Evolutionary conservation across 1,140 invertebrate species (phyloP).

Genomic region (Chymomyza costata): DNA sequence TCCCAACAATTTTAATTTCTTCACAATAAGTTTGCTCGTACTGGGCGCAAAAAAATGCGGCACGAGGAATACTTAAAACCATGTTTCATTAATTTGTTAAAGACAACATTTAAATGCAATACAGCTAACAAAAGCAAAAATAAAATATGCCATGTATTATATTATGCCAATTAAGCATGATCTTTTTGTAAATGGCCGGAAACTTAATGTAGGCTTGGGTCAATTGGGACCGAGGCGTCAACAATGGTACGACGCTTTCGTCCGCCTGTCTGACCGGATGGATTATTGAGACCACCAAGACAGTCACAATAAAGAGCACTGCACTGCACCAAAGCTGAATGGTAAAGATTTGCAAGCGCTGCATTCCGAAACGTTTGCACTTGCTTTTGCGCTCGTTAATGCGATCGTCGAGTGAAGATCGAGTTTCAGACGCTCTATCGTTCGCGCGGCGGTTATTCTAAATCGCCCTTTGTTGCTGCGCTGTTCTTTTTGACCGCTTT

Average conservation of each 20-base stretch:
- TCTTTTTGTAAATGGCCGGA: slow-evolving; percentile 61
- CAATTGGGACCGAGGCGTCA: slow-evolving; percentile 67
- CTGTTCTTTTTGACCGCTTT: no score
- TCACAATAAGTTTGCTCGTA: no score
- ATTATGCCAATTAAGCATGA: slow-evolving; percentile 72
- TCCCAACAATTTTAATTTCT: no score
- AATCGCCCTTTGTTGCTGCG: no score
- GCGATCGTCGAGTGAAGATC: slow-evolving; percentile 64
- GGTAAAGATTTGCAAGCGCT: slow-evolving; percentile 45
- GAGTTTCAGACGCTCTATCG: slow-evolving; percentile 55
- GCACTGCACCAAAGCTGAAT: slow-evolving; percentile 5
- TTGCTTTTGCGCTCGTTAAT: slow-evolving; percentile 60
- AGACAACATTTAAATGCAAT: no score
- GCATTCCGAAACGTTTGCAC: slow-evolving; percentile 31
- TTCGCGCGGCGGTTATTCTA: no score
- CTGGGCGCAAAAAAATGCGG: no score
- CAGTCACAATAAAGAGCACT: slow-evolving; percentile 34
- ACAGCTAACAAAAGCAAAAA: slow-evolving; percentile 43
- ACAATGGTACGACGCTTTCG: slow-evolving; percentile 37
- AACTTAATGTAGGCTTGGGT: slow-evolving; percentile 67
- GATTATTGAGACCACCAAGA: slow-evolving; percentile 69
- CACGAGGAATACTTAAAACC: no score
- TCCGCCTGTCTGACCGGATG: slow-evolving; percentile 47
- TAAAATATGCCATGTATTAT: slow-evolving; percentile 68
- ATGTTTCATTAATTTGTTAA: no score